Conservation (phyloP, 2,113 vertebrate species). For the Chaetorhynchus papuensis region DNA sequence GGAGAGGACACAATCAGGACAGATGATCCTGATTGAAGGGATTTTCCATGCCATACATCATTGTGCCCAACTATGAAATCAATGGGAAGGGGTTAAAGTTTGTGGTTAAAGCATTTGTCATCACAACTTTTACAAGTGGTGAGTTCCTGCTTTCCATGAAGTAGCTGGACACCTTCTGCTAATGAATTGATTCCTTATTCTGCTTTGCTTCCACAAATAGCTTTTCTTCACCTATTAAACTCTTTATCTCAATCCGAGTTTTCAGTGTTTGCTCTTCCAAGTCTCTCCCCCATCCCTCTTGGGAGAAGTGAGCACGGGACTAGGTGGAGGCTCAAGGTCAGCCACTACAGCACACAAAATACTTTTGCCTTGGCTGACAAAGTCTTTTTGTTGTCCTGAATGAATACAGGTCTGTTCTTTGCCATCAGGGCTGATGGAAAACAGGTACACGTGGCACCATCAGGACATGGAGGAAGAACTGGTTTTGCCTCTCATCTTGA, state of each 20-base stretch:
- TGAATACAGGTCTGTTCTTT: background rate
- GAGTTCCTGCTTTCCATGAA: background rate
- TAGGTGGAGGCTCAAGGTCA: background rate
- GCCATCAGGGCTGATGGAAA: background rate
- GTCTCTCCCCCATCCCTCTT: background rate
- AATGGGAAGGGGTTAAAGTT: background rate
- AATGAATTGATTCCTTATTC: background rate
- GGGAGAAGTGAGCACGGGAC: background rate
- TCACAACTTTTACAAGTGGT: background rate
- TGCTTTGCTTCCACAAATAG: background rate
- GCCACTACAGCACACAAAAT: background rate
- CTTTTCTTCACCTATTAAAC: background rate
- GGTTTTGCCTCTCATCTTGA: background rate
- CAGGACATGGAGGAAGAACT: background rate
- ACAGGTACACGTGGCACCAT: background rate
- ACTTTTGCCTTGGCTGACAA: background rate
- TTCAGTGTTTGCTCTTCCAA: background rate
- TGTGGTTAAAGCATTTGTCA: background rate
- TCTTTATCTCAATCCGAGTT: background rate
- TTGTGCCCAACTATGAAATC: background rate
- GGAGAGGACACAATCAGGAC: background rate
- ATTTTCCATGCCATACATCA: background rate
- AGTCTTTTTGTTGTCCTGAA: background rate
- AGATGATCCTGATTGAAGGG: background rate
- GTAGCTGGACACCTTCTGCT: background rate